Evolutionary conservation across 2,888 invertebrate species (phyloP).

Genomic region (Athetis lepigone): DNA sequence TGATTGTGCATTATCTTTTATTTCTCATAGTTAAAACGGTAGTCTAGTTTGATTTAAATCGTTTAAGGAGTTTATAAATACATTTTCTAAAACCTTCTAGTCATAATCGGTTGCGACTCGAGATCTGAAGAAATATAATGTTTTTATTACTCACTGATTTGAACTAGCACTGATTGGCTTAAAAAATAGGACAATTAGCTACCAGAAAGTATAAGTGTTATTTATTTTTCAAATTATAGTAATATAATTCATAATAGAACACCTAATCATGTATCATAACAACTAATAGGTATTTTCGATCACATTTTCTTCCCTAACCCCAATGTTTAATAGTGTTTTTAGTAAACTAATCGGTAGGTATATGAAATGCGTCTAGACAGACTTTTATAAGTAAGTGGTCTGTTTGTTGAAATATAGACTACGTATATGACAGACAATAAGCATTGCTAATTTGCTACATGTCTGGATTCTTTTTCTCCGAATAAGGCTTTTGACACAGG

Average conservation of each 20-base stretch:
- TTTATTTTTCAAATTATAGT: no score
- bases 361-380: slow-evolving; percentile 39
- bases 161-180: no score
- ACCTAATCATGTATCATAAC: no score
- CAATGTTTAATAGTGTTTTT: no score
- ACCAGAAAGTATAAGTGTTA: no score
- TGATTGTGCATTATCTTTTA: slow-evolving; percentile 37
- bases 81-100: slow-evolving; percentile 15
- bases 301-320: no score
- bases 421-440: slow-evolving; percentile 2
- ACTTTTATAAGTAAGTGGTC: slow-evolving; percentile 11
- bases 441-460: neutral
- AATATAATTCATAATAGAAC: no score
- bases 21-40: slow-evolving; percentile 8
- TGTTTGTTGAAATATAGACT: neutral
- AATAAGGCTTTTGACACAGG: slow-evolving; percentile 11
- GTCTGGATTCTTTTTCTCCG: slow-evolving; percentile 1
- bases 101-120: neutral
- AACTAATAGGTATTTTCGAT: no score
- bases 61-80: slow-evolving; percentile 5
- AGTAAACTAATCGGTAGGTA: no score
- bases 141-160: slow-evolving; percentile 10
- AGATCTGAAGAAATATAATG: slow-evolving; percentile 3
- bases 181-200: no score
- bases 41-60: slow-evolving; percentile 4